Percentiles rank a stretch among this genome's conserved stretches.
These are phyloP conservation scores for Nettapus auritus DNA, from an alignment of 2,113 vertebrate species.

Conservation along the genomic window DNA sequence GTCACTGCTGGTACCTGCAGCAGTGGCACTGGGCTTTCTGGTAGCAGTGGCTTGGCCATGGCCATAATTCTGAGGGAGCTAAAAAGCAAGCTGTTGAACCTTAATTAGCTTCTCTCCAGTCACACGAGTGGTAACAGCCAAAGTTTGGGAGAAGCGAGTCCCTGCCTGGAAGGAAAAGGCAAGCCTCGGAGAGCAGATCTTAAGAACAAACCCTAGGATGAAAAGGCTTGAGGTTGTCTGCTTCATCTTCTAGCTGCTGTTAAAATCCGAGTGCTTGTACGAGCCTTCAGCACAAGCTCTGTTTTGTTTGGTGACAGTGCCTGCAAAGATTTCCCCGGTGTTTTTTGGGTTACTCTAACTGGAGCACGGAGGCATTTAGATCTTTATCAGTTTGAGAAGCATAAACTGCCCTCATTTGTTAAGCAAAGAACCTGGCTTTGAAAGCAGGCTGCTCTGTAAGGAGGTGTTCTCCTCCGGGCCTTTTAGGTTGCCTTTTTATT, in stretches of 20 bases:
- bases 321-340: not conserved
- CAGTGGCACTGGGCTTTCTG: not conserved
- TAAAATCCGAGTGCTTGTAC: not conserved
- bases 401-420: slow-evolving; percentile 14
- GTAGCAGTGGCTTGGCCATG: not conserved
- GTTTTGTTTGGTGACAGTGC: not conserved
- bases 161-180: not conserved
- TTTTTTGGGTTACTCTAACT: not conserved
- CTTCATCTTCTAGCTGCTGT: not conserved
- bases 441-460: not conserved
- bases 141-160: not conserved
- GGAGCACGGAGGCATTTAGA: not conserved
- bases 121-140: not conserved
- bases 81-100: not conserved
- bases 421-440: slow-evolving; percentile 45
- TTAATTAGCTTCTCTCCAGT: not conserved
- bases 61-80: not conserved
- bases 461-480: slow-evolving; percentile 3
- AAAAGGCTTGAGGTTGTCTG: not conserved
- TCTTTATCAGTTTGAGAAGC: slow-evolving; percentile 14
- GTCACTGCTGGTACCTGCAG: not conserved
- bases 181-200: not conserved
- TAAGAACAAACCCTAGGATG: not conserved
- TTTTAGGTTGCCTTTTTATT: not conserved
- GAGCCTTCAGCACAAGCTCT: not conserved